Evolutionary conservation across 2,888 invertebrate genomes (phyloP), one percentile per base, ranked within the genome.

Genomic region (Trichogramma evanescens): DNA sequence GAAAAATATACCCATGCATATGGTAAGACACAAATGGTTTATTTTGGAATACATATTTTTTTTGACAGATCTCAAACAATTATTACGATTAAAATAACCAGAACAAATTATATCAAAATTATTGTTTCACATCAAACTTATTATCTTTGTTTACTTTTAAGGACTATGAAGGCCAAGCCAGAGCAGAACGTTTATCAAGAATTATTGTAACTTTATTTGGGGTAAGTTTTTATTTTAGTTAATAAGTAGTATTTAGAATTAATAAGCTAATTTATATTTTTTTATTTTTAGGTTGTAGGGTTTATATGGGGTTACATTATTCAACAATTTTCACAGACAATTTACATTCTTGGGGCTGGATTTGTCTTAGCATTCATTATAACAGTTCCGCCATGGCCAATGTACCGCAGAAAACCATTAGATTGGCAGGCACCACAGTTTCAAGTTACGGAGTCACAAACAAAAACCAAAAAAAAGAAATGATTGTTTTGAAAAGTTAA

Each of bases 371-470:
- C 95, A 50, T 87, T 91, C 48, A 79, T 95, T 72, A 90, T 95
- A 50, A 93, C 94, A 0, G 87, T 96, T 70, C 95, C 95, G 40
- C 95, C 95, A n/a, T 96, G 96, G 95, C 93, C 95, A 0, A 89
- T 95, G 85, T 96, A 93, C 73, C 84, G 95, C 65, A 86, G 86
- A 65, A 91, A 92, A 73, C 88, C 95, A 3, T 80, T 96, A 5
- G 88, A 88, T 65, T 96, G 96, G 96, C 93, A 93, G 74, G 93
- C 91, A 74, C 85, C 89, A 4, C 80, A 83, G 58, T 80, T 79
- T 52, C 81, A 82, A 63, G 69, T 68, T 50, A 53, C 42, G 3
- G 13, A 45, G 6, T 43, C 4, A 9, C 67, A 71, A 5, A 65
- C 73, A 5, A 81, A 81, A 66, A 67, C 71, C 1, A 81, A 81